phyloP scores from a whole-genome alignment of 2,797 vertebrate genomes.

The Garrulus glandarius region DNA sequence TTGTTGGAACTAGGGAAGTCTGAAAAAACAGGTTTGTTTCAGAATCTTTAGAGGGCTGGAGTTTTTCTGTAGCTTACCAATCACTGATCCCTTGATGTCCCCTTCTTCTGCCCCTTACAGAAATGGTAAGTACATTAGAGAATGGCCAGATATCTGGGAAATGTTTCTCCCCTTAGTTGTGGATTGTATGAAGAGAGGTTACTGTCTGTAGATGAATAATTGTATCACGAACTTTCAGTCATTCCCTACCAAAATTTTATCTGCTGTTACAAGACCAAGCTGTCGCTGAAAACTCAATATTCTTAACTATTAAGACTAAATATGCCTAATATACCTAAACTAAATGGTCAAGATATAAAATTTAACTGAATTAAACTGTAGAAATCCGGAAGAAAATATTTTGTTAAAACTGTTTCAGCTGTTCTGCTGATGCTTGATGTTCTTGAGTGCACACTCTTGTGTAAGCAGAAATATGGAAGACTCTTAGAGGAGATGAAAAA shows the following conservation, averaged over 20 bases:
- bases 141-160: neutral
- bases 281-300: neutral
- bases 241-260: neutral
- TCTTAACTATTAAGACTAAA: neutral
- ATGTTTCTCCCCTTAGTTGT: neutral
- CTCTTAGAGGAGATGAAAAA: neutral
- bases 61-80: neutral
- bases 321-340: neutral
- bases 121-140: neutral
- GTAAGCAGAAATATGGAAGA: neutral
- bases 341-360: neutral
- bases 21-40: neutral
- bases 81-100: neutral
- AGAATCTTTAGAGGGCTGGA: neutral
- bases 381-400: neutral
- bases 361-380: neutral
- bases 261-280: neutral
- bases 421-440: neutral
- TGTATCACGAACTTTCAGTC: neutral
- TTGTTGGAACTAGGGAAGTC: neutral
- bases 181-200: neutral
- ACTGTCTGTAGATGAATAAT: neutral
- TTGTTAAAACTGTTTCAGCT: neutral
- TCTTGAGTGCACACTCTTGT: neutral
- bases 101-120: neutral